Conservation (phyloP, 2,888 invertebrate species). For the Cyaniris semiargus region DNA sequence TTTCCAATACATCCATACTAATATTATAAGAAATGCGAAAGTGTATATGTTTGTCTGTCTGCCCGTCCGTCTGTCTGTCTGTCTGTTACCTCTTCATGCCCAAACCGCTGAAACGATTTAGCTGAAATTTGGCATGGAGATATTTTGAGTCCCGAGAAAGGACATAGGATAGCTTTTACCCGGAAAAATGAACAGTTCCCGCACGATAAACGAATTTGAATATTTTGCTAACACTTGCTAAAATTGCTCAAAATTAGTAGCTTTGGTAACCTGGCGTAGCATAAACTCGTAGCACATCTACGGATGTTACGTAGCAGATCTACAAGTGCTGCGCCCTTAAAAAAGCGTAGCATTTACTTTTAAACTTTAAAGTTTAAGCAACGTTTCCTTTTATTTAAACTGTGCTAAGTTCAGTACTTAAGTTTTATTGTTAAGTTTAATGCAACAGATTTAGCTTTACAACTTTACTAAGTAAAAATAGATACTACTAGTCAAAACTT, state of each 20-base stretch:
- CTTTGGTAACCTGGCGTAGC: background rate
- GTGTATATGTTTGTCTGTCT: no score
- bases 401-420: background rate
- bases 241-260: background rate
- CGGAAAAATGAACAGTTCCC: no score
- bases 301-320: background rate
- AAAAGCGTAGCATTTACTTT: background rate
- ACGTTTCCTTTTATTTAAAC: background rate
- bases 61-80: no score
- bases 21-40: no score
- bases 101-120: no score
- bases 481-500: background rate
- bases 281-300: background rate
- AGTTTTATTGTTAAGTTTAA: background rate
- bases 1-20: no score
- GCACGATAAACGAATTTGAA: no score
- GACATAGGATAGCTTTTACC: no score
- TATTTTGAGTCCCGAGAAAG: no score
- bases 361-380: background rate
- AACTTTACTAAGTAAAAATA: background rate
- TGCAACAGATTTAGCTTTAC: background rate
- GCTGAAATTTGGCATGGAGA: no score
- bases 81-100: no score
- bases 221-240: no score
- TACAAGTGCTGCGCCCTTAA: background rate